phyloP scores from a whole-genome alignment of 2,113 vertebrate species.

The Nicator chloris region DNA sequence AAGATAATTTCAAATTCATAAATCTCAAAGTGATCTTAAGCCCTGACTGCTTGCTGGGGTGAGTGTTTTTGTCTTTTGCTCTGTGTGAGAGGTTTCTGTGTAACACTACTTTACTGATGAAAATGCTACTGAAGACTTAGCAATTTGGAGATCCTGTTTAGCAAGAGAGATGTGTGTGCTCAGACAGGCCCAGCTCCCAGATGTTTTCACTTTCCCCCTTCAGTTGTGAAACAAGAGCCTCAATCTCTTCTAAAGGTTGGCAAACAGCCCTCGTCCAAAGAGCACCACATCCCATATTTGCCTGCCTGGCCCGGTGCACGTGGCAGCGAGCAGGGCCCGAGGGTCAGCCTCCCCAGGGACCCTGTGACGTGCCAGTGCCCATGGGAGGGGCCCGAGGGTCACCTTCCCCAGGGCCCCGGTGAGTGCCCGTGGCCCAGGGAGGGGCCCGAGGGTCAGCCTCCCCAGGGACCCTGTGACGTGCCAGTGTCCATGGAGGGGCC shows the following conservation, averaged over 20 bases:
- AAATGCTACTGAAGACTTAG: background rate
- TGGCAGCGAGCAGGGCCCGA: background rate
- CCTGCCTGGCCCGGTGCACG: rapidly evolving
- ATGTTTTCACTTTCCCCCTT: background rate
- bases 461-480: rapidly evolving
- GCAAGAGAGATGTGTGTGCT: background rate
- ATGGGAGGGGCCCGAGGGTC: background rate
- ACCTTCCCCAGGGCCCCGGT: rapidly evolving
- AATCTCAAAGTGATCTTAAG: background rate
- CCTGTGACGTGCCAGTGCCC: rapidly evolving
- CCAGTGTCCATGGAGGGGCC: rapidly evolving
- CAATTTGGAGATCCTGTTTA: background rate
- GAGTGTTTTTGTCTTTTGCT: background rate
- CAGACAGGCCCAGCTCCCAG: background rate
- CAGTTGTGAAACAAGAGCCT: background rate
- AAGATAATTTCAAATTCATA: background rate
- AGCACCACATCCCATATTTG: background rate
- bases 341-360: background rate
- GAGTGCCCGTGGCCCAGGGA: rapidly evolving
- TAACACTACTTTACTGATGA: rapidly evolving
- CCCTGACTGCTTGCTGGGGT: background rate
- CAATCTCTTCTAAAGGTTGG: background rate
- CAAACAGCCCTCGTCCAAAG: slow-evolving; percentile 33
- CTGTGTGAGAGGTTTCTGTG: background rate
- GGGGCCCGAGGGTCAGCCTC: background rate